phyloP scores from a whole-genome alignment of 2,113 vertebrate species.

The Etheostoma cragini region DNA sequence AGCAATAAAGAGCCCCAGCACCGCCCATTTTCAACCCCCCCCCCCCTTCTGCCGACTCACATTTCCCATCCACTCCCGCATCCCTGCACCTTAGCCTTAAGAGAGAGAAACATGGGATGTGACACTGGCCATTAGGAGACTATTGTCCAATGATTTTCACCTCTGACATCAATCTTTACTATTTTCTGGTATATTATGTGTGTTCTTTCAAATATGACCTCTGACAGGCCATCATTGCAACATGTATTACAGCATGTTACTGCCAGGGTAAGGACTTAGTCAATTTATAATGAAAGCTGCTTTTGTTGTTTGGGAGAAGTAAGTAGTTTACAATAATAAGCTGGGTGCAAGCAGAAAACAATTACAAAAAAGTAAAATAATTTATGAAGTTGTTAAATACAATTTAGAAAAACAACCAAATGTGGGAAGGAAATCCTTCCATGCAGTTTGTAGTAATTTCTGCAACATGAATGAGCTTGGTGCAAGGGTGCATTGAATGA shows the following conservation, averaged over 20 bases:
- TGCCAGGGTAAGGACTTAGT: not conserved
- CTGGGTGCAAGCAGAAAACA: not conserved
- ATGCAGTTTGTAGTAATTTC: not conserved
- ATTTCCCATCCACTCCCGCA: slow-evolving; percentile 12
- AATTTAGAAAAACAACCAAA: not conserved
- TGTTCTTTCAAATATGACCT: slow-evolving; percentile 21
- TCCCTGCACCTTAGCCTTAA: slow-evolving; percentile 1
- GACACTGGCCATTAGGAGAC: slow-evolving; percentile 53
- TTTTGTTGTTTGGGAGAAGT: not conserved
- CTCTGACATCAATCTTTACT: slow-evolving; percentile 43
- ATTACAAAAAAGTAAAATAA: no score
- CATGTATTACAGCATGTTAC: not conserved
- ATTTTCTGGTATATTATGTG: slow-evolving; percentile 6
- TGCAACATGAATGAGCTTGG: not conserved
- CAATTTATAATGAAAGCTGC: not conserved
- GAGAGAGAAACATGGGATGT: slow-evolving; percentile 44
- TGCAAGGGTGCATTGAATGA: not conserved
- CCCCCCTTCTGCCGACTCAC: not conserved
- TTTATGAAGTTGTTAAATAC: not conserved
- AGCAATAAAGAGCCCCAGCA: slow-evolving; percentile 63
- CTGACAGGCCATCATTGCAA: slow-evolving; percentile 13
- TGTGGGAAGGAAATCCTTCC: not conserved
- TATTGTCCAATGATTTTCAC: slow-evolving; percentile 40
- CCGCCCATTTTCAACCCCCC: not conserved
- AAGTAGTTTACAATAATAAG: not conserved